Percentiles rank a stretch among this genome's conserved stretches.
Conservation (phyloP, 53 echinoderm and acorn worm species). For the Echinometra lucunter region DNA sequence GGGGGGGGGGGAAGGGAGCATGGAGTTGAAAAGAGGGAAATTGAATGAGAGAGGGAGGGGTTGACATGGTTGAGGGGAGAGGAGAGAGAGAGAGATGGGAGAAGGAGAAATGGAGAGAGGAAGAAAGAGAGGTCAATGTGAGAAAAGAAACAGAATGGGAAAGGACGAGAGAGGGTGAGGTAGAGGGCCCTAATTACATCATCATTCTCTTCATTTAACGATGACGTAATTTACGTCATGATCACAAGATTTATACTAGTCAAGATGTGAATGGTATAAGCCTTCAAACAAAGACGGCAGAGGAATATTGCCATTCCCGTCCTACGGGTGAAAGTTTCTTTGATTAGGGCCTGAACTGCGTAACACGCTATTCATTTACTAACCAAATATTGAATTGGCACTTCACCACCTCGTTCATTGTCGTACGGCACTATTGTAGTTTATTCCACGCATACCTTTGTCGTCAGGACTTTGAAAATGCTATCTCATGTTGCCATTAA, state of each 20-base stretch:
- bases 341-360: not conserved
- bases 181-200: not conserved
- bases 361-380: constrained; percentile 6
- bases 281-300: not conserved
- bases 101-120: not conserved
- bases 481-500: not conserved
- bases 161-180: not conserved
- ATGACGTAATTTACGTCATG: not conserved
- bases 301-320: not conserved
- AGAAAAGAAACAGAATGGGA: not conserved
- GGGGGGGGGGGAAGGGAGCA: not conserved
- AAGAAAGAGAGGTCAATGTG: not conserved
- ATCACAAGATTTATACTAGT: not conserved
- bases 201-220: not conserved
- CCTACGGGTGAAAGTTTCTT: not conserved
- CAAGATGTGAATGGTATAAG: not conserved
- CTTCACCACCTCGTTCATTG: not conserved
- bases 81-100: not conserved
- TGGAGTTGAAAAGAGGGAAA: too few species aligned
- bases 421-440: not conserved
- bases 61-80: too few species aligned
- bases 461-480: not conserved
- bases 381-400: not conserved
- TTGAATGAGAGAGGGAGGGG: not conserved
- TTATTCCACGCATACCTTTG: not conserved